Base-by-base conservation (phyloP, 1,140 invertebrate species). In the Drosophila navojoa region DNA sequence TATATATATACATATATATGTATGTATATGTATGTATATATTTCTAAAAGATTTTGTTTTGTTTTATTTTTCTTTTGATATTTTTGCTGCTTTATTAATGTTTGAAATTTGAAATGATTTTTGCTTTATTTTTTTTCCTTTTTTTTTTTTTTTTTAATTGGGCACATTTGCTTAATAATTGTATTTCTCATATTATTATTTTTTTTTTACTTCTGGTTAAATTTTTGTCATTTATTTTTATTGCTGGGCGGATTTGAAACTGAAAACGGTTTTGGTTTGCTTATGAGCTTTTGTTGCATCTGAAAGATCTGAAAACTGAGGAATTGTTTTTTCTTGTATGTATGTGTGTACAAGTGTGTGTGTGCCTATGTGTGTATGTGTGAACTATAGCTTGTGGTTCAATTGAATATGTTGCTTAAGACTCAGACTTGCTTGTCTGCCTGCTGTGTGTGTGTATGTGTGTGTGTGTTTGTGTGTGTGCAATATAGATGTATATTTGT, bases 181-280 rank as follows among this genome's bases (percentile, higher is more conserved):
- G 55, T 32, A n/a, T 29, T 38, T 44, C 44, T 29, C 35, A 35
- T 11, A 16, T 22, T 44, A 0, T 45, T 45, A 4, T 16, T 16
- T 45, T 53, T 29, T 50, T 47, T 63, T 29, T 64, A 9, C 11
- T 42, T 27, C 29, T 67, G 11, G 35, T 68, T 61, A 59, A 59
- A 68, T 55, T 55, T 45, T 47, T 50, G 27, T 47, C 53, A 22
- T 64, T 54, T 52, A 40, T 53, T 58, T 63, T 35, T 40, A 22
- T 63, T 66, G 35, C 60, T 78, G 76, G 76, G 76, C 76, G 76
- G 76, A 78, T 71, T 78, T 71, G 61, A 72, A 78, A 77, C 76
- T 77, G 76, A 77, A 77, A 77, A 67, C 61, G 73, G 72, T 75
- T 59, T 70, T 71, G 57, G 52, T 32, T 67, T 59, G 55, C 6